Percentiles rank a stretch among this genome's conserved stretches.
Conservation (phyloP, 2,113 vertebrate species). For the Nematolebias whitei region DNA sequence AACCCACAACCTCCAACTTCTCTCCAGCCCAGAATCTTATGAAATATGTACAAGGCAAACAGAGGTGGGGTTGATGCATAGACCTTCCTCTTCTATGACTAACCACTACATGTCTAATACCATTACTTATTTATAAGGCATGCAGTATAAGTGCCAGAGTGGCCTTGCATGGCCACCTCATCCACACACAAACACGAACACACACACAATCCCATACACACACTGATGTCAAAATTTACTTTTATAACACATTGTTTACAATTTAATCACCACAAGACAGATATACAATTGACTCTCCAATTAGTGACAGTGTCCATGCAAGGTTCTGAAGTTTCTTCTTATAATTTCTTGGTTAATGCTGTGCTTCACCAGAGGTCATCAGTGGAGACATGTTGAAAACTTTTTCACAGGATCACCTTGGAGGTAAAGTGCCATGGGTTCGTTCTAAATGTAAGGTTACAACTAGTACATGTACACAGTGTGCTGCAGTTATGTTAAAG, state of each 20-base stretch:
- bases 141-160: conserved; percentile 81
- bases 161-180: conserved; percentile 73
- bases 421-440: too few species aligned
- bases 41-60: conserved; percentile 86
- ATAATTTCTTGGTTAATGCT: conserved; percentile 41
- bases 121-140: conserved; percentile 85
- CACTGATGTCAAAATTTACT: conserved; percentile 72
- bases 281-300: conserved; percentile 72
- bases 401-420: too few species aligned
- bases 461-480: too few species aligned
- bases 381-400: too few species aligned
- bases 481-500: too few species aligned
- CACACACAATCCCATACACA: conserved; percentile 1
- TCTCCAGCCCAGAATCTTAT: conserved; percentile 74
- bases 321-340: too few species aligned
- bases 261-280: conserved; percentile 72
- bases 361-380: conserved; percentile 34
- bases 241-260: conserved; percentile 82
- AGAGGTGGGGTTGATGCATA: conserved; percentile 83
- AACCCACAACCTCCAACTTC: conserved; percentile 65
- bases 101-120: conserved; percentile 83
- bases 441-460: too few species aligned
- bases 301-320: conserved; percentile 71
- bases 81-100: conserved; percentile 80
- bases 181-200: too few species aligned